Evolutionary conservation across 2,888 invertebrate species (phyloP), one percentile per base, ranked within the genome.

Genomic region (Lasioglossum vierecki): DNA sequence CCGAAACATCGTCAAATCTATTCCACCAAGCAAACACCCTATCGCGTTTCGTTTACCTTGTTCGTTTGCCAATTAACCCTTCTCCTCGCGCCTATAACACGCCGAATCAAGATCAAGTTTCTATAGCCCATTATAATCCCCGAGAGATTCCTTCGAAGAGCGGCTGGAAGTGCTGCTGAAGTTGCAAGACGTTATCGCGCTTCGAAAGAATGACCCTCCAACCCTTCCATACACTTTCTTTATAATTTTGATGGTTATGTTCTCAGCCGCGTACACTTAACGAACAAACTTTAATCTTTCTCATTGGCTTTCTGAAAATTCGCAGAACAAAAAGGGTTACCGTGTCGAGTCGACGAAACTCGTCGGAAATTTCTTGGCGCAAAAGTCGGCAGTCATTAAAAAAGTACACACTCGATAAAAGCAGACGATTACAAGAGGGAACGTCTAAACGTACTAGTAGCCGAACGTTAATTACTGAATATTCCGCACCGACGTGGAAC

Each of bases 11-110:
- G 15, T 15, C 30, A 63, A 63, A 63, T 63, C 60, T 63, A 63
- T 63, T 26, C 60, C 2, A 26, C 60, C 60, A 15, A 63, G 30
- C 60, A 63, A 63, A 63, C 60, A 63, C 15, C 15, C 60, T 30
- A 63, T 63, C 26, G 60, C 60, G 60, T 63, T 63, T 63, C 60
- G 60, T 63, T 63, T 63, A 63, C 60, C 60, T 63, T 63, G 60
- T 63, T 26, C 60, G 26, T 63, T 63, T 63, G 60, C 60, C 60
- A 63, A 63, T 63, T 63, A 63, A 30, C 60, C 60, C 60, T 63
- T 63, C 60, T 63, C 60, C 60, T 15, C 13, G 26, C 15, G 30
- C 4, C 60, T 11, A 30, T 63, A 63, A 63, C 30, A 26, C 60
- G 26, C 30, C 9, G 60, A 30, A 63, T 63, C 26, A 26, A 15